Evolutionary conservation across 1,140 invertebrate species (phyloP).

Genomic region (Eumaeus atala): DNA sequence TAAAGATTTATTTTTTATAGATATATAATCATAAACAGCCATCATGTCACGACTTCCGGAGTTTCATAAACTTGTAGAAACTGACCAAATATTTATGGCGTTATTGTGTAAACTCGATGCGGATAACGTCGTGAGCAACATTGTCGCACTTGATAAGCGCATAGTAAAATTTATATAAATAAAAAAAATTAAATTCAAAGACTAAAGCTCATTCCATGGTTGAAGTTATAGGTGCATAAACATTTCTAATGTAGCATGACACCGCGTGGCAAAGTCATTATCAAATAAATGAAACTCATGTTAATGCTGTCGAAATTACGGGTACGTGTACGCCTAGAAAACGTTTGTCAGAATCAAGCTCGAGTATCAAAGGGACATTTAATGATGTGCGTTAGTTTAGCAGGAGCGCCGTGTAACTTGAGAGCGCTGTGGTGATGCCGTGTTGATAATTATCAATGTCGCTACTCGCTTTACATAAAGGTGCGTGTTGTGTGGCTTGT

Average conservation of each 20-base stretch:
- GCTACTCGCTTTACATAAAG: conserved; percentile 19
- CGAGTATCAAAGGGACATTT: conserved; percentile 30
- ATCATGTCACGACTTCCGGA: too few species aligned
- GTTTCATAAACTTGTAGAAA: too few species aligned
- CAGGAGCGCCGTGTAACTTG: conserved; percentile 23
- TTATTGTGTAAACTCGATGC: too few species aligned
- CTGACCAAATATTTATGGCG: too few species aligned
- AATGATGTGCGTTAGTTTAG: conserved; percentile 29
- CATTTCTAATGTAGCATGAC: conserved; percentile 5
- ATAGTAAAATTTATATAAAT: too few species aligned
- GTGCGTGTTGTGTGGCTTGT: too few species aligned
- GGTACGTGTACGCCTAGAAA: conserved; percentile 23
- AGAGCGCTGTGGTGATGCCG: conserved; percentile 25
- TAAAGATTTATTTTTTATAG: too few species aligned
- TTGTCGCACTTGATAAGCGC: too few species aligned
- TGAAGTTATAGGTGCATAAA: neutral
- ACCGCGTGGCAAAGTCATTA: neutral
- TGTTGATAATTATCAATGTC: conserved; percentile 29
- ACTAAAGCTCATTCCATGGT: too few species aligned
- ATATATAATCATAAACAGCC: too few species aligned
- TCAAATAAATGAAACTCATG: conserved; percentile 1
- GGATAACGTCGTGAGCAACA: too few species aligned
- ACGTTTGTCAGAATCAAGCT: conserved; percentile 26
- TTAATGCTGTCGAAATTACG: neutral
- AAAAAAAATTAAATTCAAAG: too few species aligned